Evolutionary conservation across 2,113 vertebrate genomes (phyloP).

Genomic region (Nycticryphes semicollaris): DNA sequence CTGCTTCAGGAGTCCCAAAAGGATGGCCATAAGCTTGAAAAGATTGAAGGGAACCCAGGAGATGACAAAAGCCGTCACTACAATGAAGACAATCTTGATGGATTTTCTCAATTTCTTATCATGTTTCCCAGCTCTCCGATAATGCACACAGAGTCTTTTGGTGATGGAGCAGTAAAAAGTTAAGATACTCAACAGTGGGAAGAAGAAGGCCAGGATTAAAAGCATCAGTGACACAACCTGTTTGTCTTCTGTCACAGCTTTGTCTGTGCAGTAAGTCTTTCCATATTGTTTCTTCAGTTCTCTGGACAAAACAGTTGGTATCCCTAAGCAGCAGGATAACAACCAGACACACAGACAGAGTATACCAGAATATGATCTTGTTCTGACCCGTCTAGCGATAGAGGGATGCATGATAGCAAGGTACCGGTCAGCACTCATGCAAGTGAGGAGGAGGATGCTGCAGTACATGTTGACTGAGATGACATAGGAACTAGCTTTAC

Average conservation of each 20-base stretch:
- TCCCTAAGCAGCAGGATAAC: slow-evolving; percentile 71
- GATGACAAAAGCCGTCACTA: slow-evolving; percentile 74
- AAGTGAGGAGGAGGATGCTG: slow-evolving; percentile 75
- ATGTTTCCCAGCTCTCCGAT: slow-evolving; percentile 66
- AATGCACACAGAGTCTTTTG: slow-evolving; percentile 73
- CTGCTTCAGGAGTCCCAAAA: slow-evolving; percentile 44
- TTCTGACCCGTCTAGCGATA: slow-evolving; percentile 50
- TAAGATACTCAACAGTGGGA: slow-evolving; percentile 75
- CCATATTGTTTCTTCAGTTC: slow-evolving; percentile 45
- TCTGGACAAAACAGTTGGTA: slow-evolving; percentile 73
- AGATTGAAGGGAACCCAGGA: slow-evolving; percentile 81
- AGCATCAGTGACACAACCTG: slow-evolving; percentile 32
- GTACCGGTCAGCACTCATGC: slow-evolving; percentile 79
- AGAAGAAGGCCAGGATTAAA: slow-evolving; percentile 75
- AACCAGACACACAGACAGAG: slow-evolving; percentile 72
- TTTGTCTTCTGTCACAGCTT: not conserved
- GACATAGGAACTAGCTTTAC: slow-evolving; percentile 76
- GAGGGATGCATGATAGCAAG: slow-evolving; percentile 72
- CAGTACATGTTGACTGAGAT: slow-evolving; percentile 82
- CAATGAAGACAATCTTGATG: slow-evolving; percentile 73
- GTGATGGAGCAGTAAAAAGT: slow-evolving; percentile 77
- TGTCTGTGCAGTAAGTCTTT: slow-evolving; percentile 67
- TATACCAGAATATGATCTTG: slow-evolving; percentile 7
- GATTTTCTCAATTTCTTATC: slow-evolving; percentile 77
- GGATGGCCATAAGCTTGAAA: slow-evolving; percentile 71